Conservation (phyloP, 2,113 vertebrate genomes). For the Solea senegalensis region DNA sequence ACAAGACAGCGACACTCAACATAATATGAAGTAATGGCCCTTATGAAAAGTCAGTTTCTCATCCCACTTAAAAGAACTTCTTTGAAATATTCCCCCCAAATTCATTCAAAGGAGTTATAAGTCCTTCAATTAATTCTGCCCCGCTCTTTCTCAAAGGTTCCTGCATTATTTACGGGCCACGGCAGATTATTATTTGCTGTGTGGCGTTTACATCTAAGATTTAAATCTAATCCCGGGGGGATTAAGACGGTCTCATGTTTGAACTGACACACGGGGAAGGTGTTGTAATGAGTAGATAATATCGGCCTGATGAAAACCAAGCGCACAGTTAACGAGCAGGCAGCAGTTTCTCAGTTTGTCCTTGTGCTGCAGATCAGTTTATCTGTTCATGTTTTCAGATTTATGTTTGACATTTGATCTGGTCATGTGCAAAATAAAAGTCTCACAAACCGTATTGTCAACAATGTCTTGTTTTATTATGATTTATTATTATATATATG, state of each 20-base stretch:
- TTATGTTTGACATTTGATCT: background rate
- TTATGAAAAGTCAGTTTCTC: conserved; percentile 39
- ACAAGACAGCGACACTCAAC: background rate
- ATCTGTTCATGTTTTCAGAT: background rate
- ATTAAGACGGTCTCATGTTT: conserved; percentile 59
- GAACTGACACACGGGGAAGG: conserved; percentile 54
- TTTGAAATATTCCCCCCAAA: conserved; percentile 49
- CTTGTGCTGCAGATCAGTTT: conserved; percentile 7
- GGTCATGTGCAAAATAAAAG: background rate
- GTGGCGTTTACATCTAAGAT: conserved; percentile 73
- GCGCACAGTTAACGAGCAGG: conserved; percentile 32
- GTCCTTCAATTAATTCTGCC: conserved; percentile 73
- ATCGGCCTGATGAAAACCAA: conserved; percentile 45
- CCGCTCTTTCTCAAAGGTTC: conserved; percentile 51
- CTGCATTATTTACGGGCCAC: conserved; percentile 75
- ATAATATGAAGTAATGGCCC: conserved; percentile 20
- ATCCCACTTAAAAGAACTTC: conserved; percentile 36
- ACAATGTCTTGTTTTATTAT: too few relatives aligned
- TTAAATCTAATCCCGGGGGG: conserved; percentile 69
- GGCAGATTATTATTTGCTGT: conserved; percentile 71
- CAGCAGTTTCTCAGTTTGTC: conserved; percentile 4
- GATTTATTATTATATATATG: too few relatives aligned
- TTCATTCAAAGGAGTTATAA: conserved; percentile 40
- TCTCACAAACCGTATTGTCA: too few relatives aligned
- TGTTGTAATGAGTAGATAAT: conserved; percentile 62